These are phyloP conservation scores for Microplitis mediator DNA, from an alignment of 1,140 invertebrate genomes.

Conservation along the genomic window DNA sequence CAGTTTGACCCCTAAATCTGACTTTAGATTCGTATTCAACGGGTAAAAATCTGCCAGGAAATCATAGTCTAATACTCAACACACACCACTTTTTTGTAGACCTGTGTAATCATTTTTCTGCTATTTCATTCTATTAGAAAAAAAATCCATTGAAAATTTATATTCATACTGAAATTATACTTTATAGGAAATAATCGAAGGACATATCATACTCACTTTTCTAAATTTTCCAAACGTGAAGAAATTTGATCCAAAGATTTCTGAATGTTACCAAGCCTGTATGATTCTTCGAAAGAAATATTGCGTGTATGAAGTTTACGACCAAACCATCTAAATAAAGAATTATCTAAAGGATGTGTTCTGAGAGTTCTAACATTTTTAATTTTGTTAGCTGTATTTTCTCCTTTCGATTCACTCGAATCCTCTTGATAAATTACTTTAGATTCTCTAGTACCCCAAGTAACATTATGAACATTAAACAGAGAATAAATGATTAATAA, in stretches of 20 bases:
- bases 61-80: too few relatives aligned
- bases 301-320: slow-evolving; percentile 68
- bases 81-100: too few relatives aligned
- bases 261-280: slow-evolving; percentile 65
- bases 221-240: slow-evolving; percentile 61
- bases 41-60: too few relatives aligned
- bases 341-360: slow-evolving; percentile 68
- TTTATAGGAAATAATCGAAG: too few relatives aligned
- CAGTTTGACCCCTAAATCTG: too few relatives aligned
- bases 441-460: slow-evolving; percentile 87
- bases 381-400: not conserved
- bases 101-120: too few relatives aligned
- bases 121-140: too few relatives aligned
- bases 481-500: slow-evolving; percentile 89
- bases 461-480: slow-evolving; percentile 88
- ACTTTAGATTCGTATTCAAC: too few relatives aligned
- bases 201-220: slow-evolving; percentile 42
- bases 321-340: slow-evolving; percentile 68
- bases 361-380: slow-evolving; percentile 52
- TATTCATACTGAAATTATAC: too few relatives aligned
- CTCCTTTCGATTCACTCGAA: slow-evolving; percentile 24
- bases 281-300: slow-evolving; percentile 61
- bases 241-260: slow-evolving; percentile 63
- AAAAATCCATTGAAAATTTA: too few relatives aligned
- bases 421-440: slow-evolving; percentile 31